Percentiles rank a stretch among this genome's conserved stretches.
Evolutionary conservation across 1,140 invertebrate species (phyloP).

Genomic region (Bombus turneri): DNA sequence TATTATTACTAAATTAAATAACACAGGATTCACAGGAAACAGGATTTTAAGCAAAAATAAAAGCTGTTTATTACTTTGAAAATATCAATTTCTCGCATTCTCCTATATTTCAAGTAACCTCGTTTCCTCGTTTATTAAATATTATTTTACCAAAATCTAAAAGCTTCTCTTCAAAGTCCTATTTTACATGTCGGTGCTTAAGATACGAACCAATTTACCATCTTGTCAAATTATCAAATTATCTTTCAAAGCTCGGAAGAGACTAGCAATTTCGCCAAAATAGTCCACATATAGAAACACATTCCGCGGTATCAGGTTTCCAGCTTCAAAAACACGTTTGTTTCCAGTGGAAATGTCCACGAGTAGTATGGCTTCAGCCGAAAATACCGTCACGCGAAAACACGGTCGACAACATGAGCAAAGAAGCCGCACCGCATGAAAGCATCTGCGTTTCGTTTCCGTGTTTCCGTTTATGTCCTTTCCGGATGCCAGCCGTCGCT

Average conservation of each 20-base stretch:
- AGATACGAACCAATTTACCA: too few species aligned
- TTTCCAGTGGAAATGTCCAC: not conserved
- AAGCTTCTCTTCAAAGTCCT: too few species aligned
- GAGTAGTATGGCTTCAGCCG: not conserved
- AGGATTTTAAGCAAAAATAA: too few species aligned
- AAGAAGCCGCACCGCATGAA: not conserved
- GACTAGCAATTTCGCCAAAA: not conserved
- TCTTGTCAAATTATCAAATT: too few species aligned
- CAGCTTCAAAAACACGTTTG: not conserved
- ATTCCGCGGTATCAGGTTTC: not conserved
- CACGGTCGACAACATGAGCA: not conserved
- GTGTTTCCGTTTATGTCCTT: slow-evolving; percentile 10
- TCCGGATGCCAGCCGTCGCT: not conserved
- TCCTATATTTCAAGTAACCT: too few species aligned
- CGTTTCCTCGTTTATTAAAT: too few species aligned
- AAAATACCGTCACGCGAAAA: not conserved
- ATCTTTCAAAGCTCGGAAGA: not conserved
- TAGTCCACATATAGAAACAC: not conserved
- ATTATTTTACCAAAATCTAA: too few species aligned
- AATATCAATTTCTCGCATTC: too few species aligned
- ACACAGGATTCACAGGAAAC: too few species aligned
- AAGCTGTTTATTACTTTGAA: too few species aligned
- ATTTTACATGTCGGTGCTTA: too few species aligned
- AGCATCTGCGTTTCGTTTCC: not conserved
- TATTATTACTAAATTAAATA: too few species aligned